phyloP scores from a whole-genome alignment of 2,797 vertebrate species.

The Darevskia nairensis region DNA sequence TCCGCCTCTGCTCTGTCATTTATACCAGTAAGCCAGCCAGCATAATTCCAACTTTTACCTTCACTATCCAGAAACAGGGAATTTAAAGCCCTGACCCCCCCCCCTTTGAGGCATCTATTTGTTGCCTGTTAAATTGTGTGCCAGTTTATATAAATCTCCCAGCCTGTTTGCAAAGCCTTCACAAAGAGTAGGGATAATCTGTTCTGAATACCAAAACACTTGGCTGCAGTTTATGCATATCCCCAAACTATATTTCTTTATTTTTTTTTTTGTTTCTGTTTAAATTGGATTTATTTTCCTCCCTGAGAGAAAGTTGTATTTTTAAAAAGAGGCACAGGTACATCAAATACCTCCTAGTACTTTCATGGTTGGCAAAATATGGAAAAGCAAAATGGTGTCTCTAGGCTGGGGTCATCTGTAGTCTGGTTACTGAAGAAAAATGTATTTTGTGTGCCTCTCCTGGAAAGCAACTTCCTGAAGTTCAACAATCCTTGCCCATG shows the following conservation, averaged over 20 bases:
- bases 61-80: neutral
- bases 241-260: neutral
- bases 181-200: conserved; percentile 18
- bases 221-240: conserved; percentile 7
- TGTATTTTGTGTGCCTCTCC: neutral
- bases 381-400: conserved; percentile 1
- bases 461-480: conserved; percentile 12
- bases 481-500: conserved; percentile 20
- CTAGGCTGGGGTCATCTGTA: neutral
- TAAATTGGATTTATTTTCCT: neutral
- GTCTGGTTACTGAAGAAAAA: conserved; percentile 1
- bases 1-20: conserved; percentile 6
- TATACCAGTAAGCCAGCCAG: neutral
- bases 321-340: conserved; percentile 15
- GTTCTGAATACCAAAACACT: conserved; percentile 22
- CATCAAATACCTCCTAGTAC: conserved; percentile 17
- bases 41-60: neutral
- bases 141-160: conserved; percentile 23
- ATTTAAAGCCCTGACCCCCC: conserved; percentile 3
- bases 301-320: conserved; percentile 21
- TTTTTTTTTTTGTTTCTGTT: neutral
- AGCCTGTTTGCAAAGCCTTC: conserved; percentile 39
- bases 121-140: conserved; percentile 23
- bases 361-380: neutral
- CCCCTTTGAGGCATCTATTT: conserved; percentile 21